phyloP scores from a whole-genome alignment of 2,888 invertebrate genomes.

The Nebria brevicollis region DNA sequence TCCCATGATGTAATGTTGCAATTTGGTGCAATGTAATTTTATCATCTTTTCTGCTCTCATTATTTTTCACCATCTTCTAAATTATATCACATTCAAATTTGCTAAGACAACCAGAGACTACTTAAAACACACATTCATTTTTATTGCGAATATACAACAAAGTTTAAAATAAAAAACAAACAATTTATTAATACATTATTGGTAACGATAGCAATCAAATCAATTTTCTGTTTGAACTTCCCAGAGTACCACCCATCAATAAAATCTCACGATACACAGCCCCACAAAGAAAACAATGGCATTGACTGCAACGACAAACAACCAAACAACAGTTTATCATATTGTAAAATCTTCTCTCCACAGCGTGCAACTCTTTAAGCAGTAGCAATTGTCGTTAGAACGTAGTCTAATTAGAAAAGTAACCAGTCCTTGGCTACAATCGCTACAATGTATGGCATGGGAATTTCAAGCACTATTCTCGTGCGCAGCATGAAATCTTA shows the following conservation, averaged over 20 bases:
- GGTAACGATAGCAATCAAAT: background rate
- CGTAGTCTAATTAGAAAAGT: constrained; percentile 4
- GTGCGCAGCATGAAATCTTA: constrained; percentile 18
- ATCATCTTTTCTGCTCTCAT: background rate
- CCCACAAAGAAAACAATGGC: background rate
- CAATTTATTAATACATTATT: background rate
- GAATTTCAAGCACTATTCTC: constrained; percentile 9
- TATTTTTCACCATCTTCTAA: background rate
- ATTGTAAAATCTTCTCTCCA: constrained; percentile 11
- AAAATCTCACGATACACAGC: background rate
- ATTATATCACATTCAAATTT: background rate
- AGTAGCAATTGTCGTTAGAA: constrained; percentile 5
- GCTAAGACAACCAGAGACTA: no score
- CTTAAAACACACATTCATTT: no score
- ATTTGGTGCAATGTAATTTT: background rate
- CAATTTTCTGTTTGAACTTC: background rate
- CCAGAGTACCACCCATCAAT: constrained; percentile 8
- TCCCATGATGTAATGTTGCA: background rate
- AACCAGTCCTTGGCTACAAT: background rate
- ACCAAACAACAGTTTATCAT: constrained; percentile 12
- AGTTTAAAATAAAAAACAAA: no score
- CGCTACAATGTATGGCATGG: constrained; percentile 20
- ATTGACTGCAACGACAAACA: constrained; percentile 6
- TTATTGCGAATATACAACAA: no score
- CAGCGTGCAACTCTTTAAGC: constrained; percentile 21